Percentiles rank a stretch among this genome's conserved stretches.
Evolutionary conservation across 2,113 vertebrate genomes (phyloP).

Genomic region (Aspidoscelis tigris): DNA sequence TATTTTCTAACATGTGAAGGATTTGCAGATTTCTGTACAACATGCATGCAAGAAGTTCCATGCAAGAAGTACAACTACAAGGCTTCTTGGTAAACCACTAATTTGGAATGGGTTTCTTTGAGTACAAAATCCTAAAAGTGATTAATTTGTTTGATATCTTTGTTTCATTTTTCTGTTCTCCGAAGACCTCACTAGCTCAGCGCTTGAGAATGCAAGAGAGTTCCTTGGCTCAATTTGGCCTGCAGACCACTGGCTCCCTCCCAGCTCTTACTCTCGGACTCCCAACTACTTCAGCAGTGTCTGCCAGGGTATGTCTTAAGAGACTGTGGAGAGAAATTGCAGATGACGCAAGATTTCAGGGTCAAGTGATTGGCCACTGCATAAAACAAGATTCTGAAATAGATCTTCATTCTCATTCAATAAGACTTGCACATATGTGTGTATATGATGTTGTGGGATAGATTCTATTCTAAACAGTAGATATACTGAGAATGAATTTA

Average conservation of each 20-base stretch:
- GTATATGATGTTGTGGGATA: neutral
- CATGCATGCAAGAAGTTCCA: too few species aligned
- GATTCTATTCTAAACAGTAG: too few species aligned
- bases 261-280: slow-evolving; percentile 86
- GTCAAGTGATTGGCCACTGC: neutral
- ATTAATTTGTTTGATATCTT: neutral
- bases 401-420: neutral
- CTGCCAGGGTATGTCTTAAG: slow-evolving; percentile 79
- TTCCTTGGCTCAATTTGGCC: slow-evolving; percentile 83
- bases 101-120: neutral
- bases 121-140: neutral
- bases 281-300: slow-evolving; percentile 73
- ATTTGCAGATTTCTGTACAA: too few species aligned
- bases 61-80: too few species aligned
- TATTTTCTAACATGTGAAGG: too few species aligned
- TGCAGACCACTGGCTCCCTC: slow-evolving; percentile 79
- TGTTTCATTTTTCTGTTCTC: neutral
- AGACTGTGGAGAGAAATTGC: too few species aligned
- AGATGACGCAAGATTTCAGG: neutral
- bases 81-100: too few species aligned
- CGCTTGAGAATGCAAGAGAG: slow-evolving; percentile 83
- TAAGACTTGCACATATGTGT: neutral
- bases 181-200: slow-evolving; percentile 76
- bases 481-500: neutral
- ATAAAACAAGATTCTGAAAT: neutral